phyloP scores from a whole-genome alignment of 2,113 vertebrate genomes.

The Mionectes macconnelli region DNA sequence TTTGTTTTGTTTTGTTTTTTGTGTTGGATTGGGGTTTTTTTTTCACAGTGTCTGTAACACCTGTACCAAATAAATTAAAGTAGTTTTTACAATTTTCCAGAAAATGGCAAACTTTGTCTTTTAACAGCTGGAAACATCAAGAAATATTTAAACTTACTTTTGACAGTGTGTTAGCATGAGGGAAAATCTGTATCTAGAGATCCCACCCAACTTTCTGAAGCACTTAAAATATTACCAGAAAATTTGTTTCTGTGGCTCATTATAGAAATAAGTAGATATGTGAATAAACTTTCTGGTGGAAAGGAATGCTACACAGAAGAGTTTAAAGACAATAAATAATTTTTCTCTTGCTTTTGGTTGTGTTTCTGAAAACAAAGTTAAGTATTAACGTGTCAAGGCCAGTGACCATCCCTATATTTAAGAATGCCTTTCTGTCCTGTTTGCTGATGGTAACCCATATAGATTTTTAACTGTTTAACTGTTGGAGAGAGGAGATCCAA shows the following conservation, averaged over 20 bases:
- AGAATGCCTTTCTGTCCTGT: neutral
- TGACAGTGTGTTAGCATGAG: conserved; percentile 33
- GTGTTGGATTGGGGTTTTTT: too few relatives aligned
- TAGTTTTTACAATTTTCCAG: conserved; percentile 61
- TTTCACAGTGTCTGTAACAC: conserved; percentile 37
- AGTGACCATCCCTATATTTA: neutral
- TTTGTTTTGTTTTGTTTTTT: too few relatives aligned
- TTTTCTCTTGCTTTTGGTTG: neutral
- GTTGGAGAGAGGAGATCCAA: neutral
- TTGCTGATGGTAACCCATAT: neutral
- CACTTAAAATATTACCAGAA: conserved; percentile 63
- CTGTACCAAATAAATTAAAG: conserved; percentile 51
- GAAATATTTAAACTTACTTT: conserved; percentile 70
- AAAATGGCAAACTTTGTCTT: conserved; percentile 64
- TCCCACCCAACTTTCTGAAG: neutral
- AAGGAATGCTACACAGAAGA: neutral
- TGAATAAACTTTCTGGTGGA: conserved; percentile 51
- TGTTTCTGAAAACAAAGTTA: neutral
- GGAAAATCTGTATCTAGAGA: conserved; percentile 25
- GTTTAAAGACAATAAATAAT: neutral
- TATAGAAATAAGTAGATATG: conserved; percentile 44
- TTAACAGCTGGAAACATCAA: conserved; percentile 59
- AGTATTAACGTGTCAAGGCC: neutral
- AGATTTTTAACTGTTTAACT: neutral
- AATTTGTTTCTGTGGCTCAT: conserved; percentile 48